Conservation (phyloP, 2,888 invertebrate genomes). For the Campoplex nolae region DNA sequence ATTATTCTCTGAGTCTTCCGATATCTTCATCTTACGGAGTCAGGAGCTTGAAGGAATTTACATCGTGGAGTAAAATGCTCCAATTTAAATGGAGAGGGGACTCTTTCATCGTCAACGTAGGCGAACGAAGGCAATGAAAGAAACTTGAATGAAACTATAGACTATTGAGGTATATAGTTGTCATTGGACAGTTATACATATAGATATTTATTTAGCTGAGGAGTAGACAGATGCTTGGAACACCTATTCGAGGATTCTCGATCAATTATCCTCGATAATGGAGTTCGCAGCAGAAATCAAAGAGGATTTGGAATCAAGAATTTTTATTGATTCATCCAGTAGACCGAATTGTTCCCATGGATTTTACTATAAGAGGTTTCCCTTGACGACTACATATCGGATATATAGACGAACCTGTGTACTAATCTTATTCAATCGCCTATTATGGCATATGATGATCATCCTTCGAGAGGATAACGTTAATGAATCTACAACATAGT, state of each 20-base stretch:
- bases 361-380: slow-evolving; percentile 18
- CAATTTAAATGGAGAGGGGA: slow-evolving; percentile 62
- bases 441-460: slow-evolving; percentile 28
- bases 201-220: slow-evolving; percentile 2
- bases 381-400: background rate
- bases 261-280: slow-evolving; percentile 63
- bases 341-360: slow-evolving; percentile 22
- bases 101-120: slow-evolving; percentile 28
- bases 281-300: slow-evolving; percentile 36
- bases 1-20: slow-evolving; percentile 14
- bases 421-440: slow-evolving; percentile 35
- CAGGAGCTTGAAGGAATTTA: slow-evolving; percentile 34
- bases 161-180: slow-evolving; percentile 24
- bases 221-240: slow-evolving; percentile 25
- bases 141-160: slow-evolving; percentile 26
- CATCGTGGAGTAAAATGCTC: slow-evolving; percentile 56
- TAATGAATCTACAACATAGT: slow-evolving; percentile 32
- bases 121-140: slow-evolving; percentile 49
- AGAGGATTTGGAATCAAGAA: slow-evolving; percentile 17
- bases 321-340: slow-evolving; percentile 49
- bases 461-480: slow-evolving; percentile 20
- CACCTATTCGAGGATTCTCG: slow-evolving; percentile 60
- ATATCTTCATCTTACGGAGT: slow-evolving; percentile 5
- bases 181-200: slow-evolving; percentile 20
- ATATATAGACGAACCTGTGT: background rate